A percentile compares a stretch with the other conserved stretches of the same genome.
These are phyloP conservation scores for Catharus minimus DNA, from an alignment of 2,113 vertebrate genomes.

Conservation along the genomic window DNA sequence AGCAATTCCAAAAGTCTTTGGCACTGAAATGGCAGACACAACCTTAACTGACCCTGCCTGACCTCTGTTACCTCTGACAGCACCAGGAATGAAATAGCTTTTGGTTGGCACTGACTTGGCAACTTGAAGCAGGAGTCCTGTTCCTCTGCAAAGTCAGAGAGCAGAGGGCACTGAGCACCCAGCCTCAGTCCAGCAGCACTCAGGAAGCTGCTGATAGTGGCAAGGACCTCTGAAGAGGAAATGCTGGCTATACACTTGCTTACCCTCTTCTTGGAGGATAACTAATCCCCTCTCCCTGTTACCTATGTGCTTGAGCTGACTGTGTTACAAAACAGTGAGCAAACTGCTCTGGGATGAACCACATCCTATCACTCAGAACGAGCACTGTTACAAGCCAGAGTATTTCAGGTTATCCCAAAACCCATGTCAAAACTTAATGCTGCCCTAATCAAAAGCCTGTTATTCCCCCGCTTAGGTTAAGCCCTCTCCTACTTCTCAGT, in stretches of 20 bases:
- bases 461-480: background rate
- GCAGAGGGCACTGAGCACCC: background rate
- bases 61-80: background rate
- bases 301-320: background rate
- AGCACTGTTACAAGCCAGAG: background rate
- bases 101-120: background rate
- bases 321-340: background rate
- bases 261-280: background rate
- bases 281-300: background rate
- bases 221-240: background rate
- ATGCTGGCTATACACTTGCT: background rate
- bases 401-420: background rate
- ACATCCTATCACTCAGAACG: background rate
- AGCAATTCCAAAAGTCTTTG: background rate
- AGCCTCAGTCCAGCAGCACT: background rate
- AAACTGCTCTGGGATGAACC: background rate
- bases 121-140: background rate
- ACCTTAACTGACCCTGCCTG: background rate
- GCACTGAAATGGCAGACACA: background rate
- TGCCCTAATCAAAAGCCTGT: background rate
- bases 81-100: background rate
- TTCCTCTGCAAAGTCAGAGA: background rate
- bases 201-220: background rate
- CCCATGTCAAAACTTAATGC: background rate
- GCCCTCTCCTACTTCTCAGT: background rate